These are phyloP conservation scores for Dysdera silvatica DNA, from an alignment of 1,140 invertebrate species.

Conservation along the genomic window DNA sequence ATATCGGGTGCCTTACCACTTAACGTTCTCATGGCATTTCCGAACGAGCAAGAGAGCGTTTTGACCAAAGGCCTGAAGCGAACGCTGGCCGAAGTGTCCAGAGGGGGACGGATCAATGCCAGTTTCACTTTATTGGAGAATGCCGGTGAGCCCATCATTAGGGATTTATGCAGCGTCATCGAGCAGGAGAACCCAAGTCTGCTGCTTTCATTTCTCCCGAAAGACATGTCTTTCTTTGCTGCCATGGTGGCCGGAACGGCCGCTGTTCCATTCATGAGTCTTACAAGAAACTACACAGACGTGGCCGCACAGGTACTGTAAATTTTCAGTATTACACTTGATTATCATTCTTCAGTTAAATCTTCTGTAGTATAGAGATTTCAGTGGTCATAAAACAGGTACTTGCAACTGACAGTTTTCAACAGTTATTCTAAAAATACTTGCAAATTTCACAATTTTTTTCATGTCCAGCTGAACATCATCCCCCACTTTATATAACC, in stretches of 20 bases:
- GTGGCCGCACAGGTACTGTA: slow-evolving; percentile 1
- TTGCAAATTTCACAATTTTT: too few species aligned
- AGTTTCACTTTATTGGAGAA: neutral
- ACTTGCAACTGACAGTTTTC: too few species aligned
- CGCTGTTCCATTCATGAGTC: slow-evolving; percentile 1
- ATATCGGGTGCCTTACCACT: slow-evolving; percentile 6
- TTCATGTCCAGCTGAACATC: too few species aligned
- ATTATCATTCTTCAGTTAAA: too few species aligned
- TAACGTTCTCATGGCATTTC: slow-evolving; percentile 13
- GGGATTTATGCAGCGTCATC: slow-evolving; percentile 9
- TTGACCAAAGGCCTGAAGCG: slow-evolving; percentile 12
- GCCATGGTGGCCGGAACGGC: slow-evolving; percentile 17
- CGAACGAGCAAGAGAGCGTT: slow-evolving; percentile 4
- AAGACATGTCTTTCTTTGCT: slow-evolving; percentile 2
- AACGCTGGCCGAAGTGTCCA: neutral
- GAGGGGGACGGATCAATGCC: slow-evolving; percentile 20
- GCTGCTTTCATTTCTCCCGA: slow-evolving; percentile 5
- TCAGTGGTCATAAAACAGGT: too few species aligned
- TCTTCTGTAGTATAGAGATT: too few species aligned
- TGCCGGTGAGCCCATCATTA: slow-evolving; percentile 4
- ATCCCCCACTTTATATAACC: too few species aligned
- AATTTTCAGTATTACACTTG: too few species aligned
- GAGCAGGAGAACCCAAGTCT: slow-evolving; percentile 5
- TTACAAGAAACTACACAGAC: slow-evolving; percentile 17
- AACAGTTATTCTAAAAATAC: too few species aligned